Conservation (phyloP, 2,113 vertebrate genomes). For the Forbesichthys agassizii region DNA sequence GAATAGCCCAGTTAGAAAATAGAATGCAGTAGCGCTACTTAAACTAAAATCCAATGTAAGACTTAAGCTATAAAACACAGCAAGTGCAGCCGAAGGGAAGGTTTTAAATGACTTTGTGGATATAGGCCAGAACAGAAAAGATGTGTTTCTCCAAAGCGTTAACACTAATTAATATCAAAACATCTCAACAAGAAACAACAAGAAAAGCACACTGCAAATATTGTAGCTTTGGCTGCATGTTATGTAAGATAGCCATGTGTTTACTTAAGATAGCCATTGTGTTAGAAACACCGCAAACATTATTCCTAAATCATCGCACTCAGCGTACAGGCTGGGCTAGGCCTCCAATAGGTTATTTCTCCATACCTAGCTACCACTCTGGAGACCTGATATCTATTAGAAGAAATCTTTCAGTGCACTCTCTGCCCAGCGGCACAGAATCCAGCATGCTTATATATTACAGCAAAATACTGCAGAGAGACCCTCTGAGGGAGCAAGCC, state of each 20-base stretch:
- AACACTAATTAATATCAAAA: neutral
- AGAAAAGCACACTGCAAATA: neutral
- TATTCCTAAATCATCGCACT: neutral
- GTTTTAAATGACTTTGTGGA: neutral
- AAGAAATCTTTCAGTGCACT: constrained; percentile 27
- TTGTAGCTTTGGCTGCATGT: neutral
- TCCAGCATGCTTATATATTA: neutral
- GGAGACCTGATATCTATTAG: constrained; percentile 28
- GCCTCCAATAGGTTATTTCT: neutral
- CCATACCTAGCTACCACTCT: constrained; percentile 4
- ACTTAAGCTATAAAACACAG: neutral
- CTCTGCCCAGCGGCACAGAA: constrained; percentile 19
- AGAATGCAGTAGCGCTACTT: neutral
- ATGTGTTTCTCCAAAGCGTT: neutral
- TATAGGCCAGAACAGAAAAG: neutral
- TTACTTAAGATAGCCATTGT: neutral
- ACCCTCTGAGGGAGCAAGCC: neutral
- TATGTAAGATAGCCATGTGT: neutral
- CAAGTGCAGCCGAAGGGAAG: neutral
- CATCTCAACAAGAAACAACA: neutral
- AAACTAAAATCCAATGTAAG: neutral
- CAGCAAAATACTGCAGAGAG: neutral
- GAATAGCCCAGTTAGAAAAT: constrained; percentile 30
- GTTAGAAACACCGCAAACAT: neutral
- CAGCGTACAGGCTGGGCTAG: neutral